Conservation (phyloP, 2,888 invertebrate species). For the Deroplatys truncata region DNA sequence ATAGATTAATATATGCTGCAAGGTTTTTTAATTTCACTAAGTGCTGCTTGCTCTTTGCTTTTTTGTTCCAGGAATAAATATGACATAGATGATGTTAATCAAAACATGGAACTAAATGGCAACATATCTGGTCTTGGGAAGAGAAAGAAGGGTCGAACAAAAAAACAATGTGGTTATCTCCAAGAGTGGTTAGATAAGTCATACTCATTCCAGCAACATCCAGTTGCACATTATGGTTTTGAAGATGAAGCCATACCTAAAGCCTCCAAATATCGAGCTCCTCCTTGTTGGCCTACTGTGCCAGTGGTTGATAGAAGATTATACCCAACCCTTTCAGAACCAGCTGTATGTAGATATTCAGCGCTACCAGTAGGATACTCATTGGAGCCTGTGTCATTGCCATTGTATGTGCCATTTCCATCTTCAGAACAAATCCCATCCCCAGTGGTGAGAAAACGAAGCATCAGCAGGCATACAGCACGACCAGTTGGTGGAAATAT, state of each 20-base stretch:
- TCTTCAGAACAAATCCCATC: background rate
- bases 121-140: conserved; percentile 43
- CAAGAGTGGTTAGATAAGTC: conserved; percentile 53
- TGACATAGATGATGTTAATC: conserved; percentile 2
- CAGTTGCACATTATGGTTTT: conserved; percentile 36
- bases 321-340: conserved; percentile 49
- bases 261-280: background rate
- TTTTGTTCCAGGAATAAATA: background rate
- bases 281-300: conserved; percentile 17
- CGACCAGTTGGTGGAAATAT: background rate
- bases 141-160: conserved; percentile 44
- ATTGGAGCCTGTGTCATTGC: conserved; percentile 61
- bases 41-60: background rate
- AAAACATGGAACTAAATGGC: conserved; percentile 42
- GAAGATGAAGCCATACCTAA: background rate
- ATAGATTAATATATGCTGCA: too few relatives aligned
- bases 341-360: conserved; percentile 45
- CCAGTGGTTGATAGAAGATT: conserved; percentile 43
- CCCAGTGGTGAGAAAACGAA: background rate
- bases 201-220: conserved; percentile 42
- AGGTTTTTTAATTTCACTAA: too few relatives aligned
- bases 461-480: background rate
- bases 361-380: conserved; percentile 46
- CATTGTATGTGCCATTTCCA: conserved; percentile 50
- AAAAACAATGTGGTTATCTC: conserved; percentile 46